Conservation (phyloP, 2,888 invertebrate species). For the Oeneis ivallda region DNA sequence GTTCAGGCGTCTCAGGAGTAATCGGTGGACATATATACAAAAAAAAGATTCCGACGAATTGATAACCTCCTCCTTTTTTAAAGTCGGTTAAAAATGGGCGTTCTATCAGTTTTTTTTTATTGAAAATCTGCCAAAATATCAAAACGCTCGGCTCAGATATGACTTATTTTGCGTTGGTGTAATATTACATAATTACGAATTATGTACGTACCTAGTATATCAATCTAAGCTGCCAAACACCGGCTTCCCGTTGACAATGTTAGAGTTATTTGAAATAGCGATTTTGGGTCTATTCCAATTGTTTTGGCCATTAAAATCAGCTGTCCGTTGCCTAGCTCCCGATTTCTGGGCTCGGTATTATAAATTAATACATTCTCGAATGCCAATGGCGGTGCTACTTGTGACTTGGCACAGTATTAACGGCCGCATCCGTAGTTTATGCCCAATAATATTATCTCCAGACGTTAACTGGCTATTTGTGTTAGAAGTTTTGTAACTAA, state of each 20-base stretch:
- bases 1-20: no score
- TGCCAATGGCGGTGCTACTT: constrained; percentile 58
- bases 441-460: neutral
- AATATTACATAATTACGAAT: no score
- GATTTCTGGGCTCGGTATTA: constrained; percentile 28
- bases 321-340: constrained; percentile 32
- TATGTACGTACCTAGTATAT: neutral
- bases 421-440: neutral
- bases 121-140: no score
- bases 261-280: constrained; percentile 1
- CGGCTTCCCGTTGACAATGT: neutral
- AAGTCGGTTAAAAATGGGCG: no score
- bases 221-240: constrained; percentile 2
- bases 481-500: neutral
- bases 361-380: constrained; percentile 34
- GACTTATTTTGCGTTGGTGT: no score
- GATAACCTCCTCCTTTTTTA: no score
- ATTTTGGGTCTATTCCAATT: constrained; percentile 38
- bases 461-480: neutral
- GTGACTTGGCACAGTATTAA: constrained; percentile 59
- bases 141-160: no score
- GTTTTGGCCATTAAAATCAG: constrained; percentile 31
- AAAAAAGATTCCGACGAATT: no score
- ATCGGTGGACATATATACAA: no score
- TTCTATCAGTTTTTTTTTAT: no score